Evolutionary conservation across 2,888 invertebrate genomes (phyloP), one percentile per base, ranked within the genome.

Genomic region (Acheta domesticus): DNA sequence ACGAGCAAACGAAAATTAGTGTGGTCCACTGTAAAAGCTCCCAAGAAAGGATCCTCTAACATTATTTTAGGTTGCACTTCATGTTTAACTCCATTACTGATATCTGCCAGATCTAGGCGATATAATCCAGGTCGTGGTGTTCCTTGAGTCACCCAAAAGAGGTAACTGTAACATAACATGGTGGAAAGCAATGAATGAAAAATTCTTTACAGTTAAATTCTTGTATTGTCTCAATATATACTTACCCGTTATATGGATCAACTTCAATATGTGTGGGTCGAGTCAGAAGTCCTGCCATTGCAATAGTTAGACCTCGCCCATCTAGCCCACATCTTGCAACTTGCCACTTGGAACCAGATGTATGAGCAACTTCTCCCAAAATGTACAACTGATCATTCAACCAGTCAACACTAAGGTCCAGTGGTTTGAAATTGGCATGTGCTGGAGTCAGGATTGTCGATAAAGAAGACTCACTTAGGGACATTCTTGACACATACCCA

Each of bases 171-270:
- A 77, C 8, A 48, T 21, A 16, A 75, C 19, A 36, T 36, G 75
- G 19, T 36, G 11, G 48, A 36, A 75, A 36, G 12, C 20, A 75
- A 14, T 19, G 11, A n/a, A 36, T 36, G 8, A 36, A 36, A 8
- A 36, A 36, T 12, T 62, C n/a, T 12, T 62, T n/a, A 19, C 62
- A 62, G 14, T 62, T 62, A 36, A 36, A 36, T 36, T 36, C 5
- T 4, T 36, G 36, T 36, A 36, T 5, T 36, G 8, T 36, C 36
- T 36, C 5, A 36, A 36, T 36, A 36, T 8, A 8, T 16, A 85
- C 88, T 87, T 87, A 94, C 91, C 97, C 98, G 86, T 97, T 97
- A 84, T 94, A 93, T 50, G 98, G 96, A 88, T 98, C 98, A 0
- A 96, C 94, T 88, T 96, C 93, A 83, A 98, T 91, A 84, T 95